These are phyloP conservation scores for Oscheius onirici DNA, from an alignment of 2,888 invertebrate genomes.

Conservation along the genomic window DNA sequence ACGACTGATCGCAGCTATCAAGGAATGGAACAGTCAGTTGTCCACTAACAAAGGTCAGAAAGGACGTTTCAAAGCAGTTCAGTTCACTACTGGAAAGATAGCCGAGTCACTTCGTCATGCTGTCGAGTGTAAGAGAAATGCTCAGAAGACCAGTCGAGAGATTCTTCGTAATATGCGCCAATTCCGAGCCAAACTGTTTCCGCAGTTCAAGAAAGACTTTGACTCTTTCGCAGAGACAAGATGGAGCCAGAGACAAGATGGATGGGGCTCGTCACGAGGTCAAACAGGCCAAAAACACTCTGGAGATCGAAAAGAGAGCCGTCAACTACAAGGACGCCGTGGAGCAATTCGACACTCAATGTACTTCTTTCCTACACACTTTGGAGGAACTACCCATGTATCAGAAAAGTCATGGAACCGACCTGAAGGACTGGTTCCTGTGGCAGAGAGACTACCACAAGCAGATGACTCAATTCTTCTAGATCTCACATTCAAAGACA, in stretches of 20 bases:
- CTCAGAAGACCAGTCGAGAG: neutral
- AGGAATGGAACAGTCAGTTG: neutral
- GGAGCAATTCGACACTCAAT: conserved; percentile 50
- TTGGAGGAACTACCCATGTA: conserved; percentile 37
- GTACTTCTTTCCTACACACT: conserved; percentile 27
- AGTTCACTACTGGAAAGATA: neutral
- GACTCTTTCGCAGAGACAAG: neutral
- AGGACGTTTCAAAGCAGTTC: neutral
- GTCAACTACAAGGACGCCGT: conserved; percentile 54
- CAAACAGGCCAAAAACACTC: conserved; percentile 55
- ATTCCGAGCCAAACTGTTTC: neutral
- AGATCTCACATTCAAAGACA: neutral
- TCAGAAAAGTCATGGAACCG: conserved; percentile 28
- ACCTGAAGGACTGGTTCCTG: conserved; percentile 31
- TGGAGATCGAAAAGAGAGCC: conserved; percentile 57
- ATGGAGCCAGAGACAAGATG: conserved; percentile 38
- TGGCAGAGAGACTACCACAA: conserved; percentile 42
- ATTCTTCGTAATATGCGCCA: neutral
- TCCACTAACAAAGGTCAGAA: neutral
- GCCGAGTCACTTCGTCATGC: neutral
- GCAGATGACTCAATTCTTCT: neutral
- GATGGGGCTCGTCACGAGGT: conserved; percentile 54
- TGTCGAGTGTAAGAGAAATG: neutral
- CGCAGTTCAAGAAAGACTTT: neutral
- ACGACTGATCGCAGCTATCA: neutral